Conservation (phyloP, 1,140 invertebrate species). For the Bombyx mandarina region DNA sequence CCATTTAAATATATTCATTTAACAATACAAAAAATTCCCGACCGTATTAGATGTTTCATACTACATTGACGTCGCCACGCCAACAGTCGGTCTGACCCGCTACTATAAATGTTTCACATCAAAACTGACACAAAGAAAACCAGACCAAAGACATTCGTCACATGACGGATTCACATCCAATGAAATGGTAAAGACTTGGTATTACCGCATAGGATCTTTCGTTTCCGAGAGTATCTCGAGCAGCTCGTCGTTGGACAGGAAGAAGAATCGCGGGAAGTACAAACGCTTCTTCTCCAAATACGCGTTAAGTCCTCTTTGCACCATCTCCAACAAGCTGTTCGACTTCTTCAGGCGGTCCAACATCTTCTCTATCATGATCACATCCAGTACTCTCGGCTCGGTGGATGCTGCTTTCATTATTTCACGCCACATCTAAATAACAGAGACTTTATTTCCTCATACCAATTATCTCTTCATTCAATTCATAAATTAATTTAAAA, state of each 20-base stretch:
- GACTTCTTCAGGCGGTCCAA: constrained; percentile 92
- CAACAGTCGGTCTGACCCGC: too few relatives aligned
- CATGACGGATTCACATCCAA: neutral
- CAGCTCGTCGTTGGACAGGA: constrained; percentile 96
- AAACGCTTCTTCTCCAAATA: constrained; percentile 97
- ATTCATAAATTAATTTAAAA: neutral
- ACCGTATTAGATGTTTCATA: too few relatives aligned
- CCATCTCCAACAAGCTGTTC: constrained; percentile 87
- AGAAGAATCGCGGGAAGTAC: constrained; percentile 95
- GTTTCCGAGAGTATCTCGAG: constrained; percentile 97
- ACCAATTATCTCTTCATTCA: too few relatives aligned
- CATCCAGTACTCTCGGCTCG: constrained; percentile 87
- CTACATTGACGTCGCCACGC: too few relatives aligned
- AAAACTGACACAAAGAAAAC: too few relatives aligned
- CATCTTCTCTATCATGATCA: constrained; percentile 94
- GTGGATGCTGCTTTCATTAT: constrained; percentile 89
- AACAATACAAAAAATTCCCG: too few relatives aligned
- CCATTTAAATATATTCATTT: too few relatives aligned
- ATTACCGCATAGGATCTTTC: constrained; percentile 91
- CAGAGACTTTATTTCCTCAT: too few relatives aligned
- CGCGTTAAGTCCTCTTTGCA: constrained; percentile 92
- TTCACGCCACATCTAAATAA: constrained; percentile 86
- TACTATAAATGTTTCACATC: too few relatives aligned
- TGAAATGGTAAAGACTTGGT: neutral
- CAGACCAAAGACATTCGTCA: too few relatives aligned